Percentiles rank a stretch among this genome's conserved stretches.
Conservation (phyloP, 2,888 invertebrate species). For the Stictocephala bisonia region DNA sequence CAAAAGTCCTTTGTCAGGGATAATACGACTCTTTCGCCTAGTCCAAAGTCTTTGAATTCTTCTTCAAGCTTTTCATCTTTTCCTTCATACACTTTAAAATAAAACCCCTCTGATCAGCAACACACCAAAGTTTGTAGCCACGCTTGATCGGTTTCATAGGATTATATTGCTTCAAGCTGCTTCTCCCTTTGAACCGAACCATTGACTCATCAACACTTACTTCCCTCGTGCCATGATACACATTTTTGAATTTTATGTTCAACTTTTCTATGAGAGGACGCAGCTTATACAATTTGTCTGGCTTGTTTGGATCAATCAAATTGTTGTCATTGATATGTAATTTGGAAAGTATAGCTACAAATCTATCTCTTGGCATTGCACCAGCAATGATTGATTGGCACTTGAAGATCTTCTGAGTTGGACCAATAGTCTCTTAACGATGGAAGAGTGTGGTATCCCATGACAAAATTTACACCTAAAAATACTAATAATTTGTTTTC, state of each 20-base stretch:
- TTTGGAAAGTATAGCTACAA: conserved; percentile 18
- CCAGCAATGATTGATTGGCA: not conserved
- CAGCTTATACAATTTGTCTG: conserved; percentile 32
- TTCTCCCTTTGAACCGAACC: conserved; percentile 46
- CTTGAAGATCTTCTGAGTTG: conserved; percentile 23
- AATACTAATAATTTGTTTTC: conserved; percentile 38
- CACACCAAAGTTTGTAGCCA: conserved; percentile 49
- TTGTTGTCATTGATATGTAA: conserved; percentile 41
- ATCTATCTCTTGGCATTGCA: conserved; percentile 41
- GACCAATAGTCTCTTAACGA: conserved; percentile 35
- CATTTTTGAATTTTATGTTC: conserved; percentile 25
- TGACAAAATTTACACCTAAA: conserved; percentile 44
- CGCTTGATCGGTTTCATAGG: conserved; percentile 48
- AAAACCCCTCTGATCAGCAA: conserved; percentile 44
- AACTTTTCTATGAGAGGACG: conserved; percentile 25
- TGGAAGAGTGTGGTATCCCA: conserved; percentile 40
- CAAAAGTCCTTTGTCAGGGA: conserved; percentile 42
- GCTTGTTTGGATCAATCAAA: not conserved
- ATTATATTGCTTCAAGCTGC: conserved; percentile 48
- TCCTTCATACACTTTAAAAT: conserved; percentile 41
- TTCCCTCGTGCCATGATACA: conserved; percentile 32
- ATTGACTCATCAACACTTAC: conserved; percentile 50
- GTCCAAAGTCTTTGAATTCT: conserved; percentile 47
- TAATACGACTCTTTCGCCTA: conserved; percentile 50
- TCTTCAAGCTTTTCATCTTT: conserved; percentile 34